Evolutionary conservation across 2,113 vertebrate species (phyloP).

Genomic region (Ochotona princeps): DNA sequence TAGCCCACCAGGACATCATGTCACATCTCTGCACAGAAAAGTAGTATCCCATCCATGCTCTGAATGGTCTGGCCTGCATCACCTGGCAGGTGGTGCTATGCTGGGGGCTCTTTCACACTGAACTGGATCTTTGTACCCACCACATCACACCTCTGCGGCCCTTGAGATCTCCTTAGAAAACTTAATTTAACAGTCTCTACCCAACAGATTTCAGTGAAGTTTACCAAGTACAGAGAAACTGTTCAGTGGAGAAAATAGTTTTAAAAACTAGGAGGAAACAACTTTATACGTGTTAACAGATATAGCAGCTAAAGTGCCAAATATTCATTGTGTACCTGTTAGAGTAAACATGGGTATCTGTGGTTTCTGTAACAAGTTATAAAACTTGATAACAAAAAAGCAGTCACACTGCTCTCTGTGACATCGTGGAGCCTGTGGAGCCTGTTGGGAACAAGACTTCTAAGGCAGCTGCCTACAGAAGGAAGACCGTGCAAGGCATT

Average conservation of each 20-base stretch:
- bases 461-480: too few species aligned
- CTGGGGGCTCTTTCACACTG: not conserved
- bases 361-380: not conserved
- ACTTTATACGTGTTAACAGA: not conserved
- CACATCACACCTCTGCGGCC: not conserved
- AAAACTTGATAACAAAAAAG: not conserved
- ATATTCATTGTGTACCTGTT: not conserved
- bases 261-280: not conserved
- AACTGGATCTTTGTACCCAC: not conserved
- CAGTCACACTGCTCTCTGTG: not conserved
- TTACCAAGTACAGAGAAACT: not conserved
- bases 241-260: not conserved
- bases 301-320: not conserved
- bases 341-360: fast-evolving
- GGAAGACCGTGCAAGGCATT: too few species aligned
- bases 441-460: too few species aligned
- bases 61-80: not conserved
- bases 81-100: fast-evolving
- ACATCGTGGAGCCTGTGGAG: too few species aligned
- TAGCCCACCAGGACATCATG: not conserved
- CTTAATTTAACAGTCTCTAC: not conserved
- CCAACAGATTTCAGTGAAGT: not conserved
- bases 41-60: not conserved
- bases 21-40: not conserved
- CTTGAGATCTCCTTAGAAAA: not conserved